Conservation (phyloP, 1,140 invertebrate genomes). For the Aphis gossypii region DNA sequence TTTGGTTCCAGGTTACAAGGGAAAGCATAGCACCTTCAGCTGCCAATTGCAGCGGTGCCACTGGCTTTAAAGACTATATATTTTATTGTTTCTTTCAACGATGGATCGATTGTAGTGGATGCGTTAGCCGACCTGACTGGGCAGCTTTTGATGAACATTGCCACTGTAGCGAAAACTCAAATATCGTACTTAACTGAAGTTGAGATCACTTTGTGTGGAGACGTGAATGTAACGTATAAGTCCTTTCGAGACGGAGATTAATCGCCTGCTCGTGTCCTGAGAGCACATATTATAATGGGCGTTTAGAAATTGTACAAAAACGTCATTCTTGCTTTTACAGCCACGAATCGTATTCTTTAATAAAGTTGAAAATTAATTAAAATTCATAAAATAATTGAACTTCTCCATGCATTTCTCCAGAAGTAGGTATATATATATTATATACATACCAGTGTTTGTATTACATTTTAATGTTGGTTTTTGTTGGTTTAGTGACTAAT, state of each 20-base stretch:
- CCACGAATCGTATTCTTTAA: background rate
- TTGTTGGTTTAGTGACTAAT: background rate
- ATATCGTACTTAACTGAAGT: background rate
- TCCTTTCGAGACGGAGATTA: background rate
- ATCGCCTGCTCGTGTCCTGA: background rate
- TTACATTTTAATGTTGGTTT: background rate
- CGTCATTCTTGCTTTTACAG: background rate
- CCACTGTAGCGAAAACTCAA: background rate
- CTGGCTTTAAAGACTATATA: no score
- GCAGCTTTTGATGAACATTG: background rate
- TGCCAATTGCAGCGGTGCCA: background rate
- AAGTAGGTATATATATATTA: background rate
- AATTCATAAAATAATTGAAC: slow-evolving; percentile 5
- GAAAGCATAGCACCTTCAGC: background rate
- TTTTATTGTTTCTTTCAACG: background rate
- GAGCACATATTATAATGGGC: background rate
- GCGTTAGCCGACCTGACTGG: background rate
- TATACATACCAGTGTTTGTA: background rate
- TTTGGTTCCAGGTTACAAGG: background rate
- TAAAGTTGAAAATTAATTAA: background rate
- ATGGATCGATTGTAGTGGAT: background rate
- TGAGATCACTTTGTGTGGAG: background rate
- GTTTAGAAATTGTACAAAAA: slow-evolving; percentile 6
- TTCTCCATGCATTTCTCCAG: background rate
- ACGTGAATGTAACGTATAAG: no score